Evolutionary conservation across 1,140 invertebrate genomes (phyloP), one percentile per base, ranked within the genome.

Genomic region (Lordiphosa clarofinis): DNA sequence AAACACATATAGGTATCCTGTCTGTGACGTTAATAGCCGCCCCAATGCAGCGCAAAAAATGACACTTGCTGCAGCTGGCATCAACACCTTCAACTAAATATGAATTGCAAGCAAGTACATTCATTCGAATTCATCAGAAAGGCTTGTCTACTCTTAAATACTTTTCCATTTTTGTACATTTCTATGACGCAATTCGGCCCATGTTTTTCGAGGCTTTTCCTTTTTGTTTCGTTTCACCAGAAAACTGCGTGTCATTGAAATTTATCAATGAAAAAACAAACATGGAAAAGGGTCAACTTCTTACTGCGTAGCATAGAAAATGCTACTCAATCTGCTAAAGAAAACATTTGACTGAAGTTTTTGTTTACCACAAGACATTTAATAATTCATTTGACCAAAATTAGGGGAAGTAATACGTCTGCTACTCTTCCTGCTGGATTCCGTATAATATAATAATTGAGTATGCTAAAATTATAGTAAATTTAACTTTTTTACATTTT

Each of bases 1-100:
- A 57, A 55, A 37, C 28, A 31, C 38, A 63, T 62, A 46, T 43
- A 31, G 6, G 33, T 53, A 63, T 63, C 55, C 68, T 63, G 61
- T 78, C 65, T 67, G 62, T 76, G 76, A 82, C 76, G 76, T 82
- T 82, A 76, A 82, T 81, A 62, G 67, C 28, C 58, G 67, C 28
- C 62, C 12, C 36, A 49, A 49, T 52, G 55, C 47, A 24, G 44
- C 15, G 40, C 28, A 42, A 8, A 50, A 56, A 40, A 24, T 43
- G 36, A 10, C 21, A 21, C 21, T 2, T 3, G 3, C 21, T 21
- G 2, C 21, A 21, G 21, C 21, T 21, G 21, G 21, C 0, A 21
- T 5, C 43, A 4, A 38, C 37, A 11, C 37, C 37, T 12, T 38
- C 5, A 38, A 38, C 4, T 38, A 38, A 24, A 24, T 24, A 24